Percentiles rank a stretch among this genome's conserved stretches.
phyloP scores from a whole-genome alignment of 1,140 invertebrate genomes.

The Galendromus occidentalis region DNA sequence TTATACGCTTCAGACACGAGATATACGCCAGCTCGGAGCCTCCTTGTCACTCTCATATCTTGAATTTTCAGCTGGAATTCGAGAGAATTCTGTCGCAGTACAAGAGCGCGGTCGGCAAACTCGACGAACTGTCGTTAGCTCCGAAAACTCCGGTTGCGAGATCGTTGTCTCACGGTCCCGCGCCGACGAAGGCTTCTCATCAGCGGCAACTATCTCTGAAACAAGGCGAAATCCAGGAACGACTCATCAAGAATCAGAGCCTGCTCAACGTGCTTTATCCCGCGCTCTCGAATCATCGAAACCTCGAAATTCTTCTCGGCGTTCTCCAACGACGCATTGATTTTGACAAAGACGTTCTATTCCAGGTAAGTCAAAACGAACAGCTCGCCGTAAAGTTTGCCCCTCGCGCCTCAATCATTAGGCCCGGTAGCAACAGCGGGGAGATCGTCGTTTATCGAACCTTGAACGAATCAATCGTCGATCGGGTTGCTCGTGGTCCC shows the following conservation, averaged over 20 bases:
- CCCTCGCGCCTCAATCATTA: background rate
- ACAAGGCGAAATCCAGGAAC: conserved; percentile 47
- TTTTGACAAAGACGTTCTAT: conserved; percentile 45
- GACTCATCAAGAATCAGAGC: conserved; percentile 76
- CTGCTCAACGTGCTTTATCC: conserved; percentile 62
- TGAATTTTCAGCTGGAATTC: conserved; percentile 51
- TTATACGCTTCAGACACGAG: too few species aligned
- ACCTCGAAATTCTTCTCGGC: conserved; percentile 35
- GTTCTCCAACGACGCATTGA: conserved; percentile 43
- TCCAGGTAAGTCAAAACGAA: conserved; percentile 28
- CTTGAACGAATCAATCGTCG: too few species aligned
- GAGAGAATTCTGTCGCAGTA: conserved; percentile 61
- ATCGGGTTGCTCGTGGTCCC: too few species aligned
- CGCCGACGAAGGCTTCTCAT: conserved; percentile 65
- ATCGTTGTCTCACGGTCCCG: conserved; percentile 40
- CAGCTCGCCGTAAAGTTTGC: background rate
- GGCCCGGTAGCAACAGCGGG: too few species aligned
- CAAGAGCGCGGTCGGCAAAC: conserved; percentile 61
- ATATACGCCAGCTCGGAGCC: too few species aligned
- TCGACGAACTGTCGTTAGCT: conserved; percentile 49
- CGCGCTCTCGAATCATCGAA: conserved; percentile 32
- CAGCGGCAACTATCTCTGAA: conserved; percentile 62
- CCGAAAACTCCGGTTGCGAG: conserved; percentile 25
- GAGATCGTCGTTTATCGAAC: too few species aligned
- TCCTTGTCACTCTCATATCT: too few species aligned